Evolutionary conservation across 2,888 invertebrate species (phyloP), one percentile per base, ranked within the genome.

Genomic region (Strigamia maritima): DNA sequence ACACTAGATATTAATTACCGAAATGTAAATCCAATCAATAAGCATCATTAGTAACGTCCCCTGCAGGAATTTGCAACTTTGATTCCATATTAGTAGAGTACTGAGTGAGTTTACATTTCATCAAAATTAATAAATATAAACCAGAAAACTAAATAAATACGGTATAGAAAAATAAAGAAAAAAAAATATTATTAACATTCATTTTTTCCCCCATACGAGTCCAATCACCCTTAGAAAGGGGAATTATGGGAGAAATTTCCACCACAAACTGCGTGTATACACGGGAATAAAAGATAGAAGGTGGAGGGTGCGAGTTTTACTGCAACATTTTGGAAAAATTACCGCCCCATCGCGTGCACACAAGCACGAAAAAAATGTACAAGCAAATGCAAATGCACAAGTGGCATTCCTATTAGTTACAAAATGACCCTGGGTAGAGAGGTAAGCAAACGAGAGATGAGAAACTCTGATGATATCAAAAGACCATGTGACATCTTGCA

Each of bases 301-400:
- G 60, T 24, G 60, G 60, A 44, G 60, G 60, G 60, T 65, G 60
- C 22, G 60, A 65, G 24, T 65, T 65, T 65, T 65, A 65, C 60
- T 65, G 60, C 60, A 65, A 19, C 60, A 65, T 65, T 65, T 65
- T 65, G 60, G 60, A 65, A 65, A 65, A 65, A 65, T 65, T 65
- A 65, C 60, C 60, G 60, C 60, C 60, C 19, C 60, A 65, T 65
- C 24, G 60, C 60, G 60, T 65, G 60, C 60, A 65, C 60, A 65
- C 22, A 19, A 22, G 60, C 60, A 65, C 60, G 60, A 1, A 65
- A 65, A 65, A 65, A 65, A 65, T 65, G 60, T 19, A 65, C 22
- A 65, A 65, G 60, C 60, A 65, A 24, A 65, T n/a, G 60, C 22
- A 65, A 65, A 65, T 22, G 60, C 24, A 65, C 22, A 65, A 22